Conservation (phyloP, 2,888 invertebrate species). For the Trissoscelio sp. region DNA sequence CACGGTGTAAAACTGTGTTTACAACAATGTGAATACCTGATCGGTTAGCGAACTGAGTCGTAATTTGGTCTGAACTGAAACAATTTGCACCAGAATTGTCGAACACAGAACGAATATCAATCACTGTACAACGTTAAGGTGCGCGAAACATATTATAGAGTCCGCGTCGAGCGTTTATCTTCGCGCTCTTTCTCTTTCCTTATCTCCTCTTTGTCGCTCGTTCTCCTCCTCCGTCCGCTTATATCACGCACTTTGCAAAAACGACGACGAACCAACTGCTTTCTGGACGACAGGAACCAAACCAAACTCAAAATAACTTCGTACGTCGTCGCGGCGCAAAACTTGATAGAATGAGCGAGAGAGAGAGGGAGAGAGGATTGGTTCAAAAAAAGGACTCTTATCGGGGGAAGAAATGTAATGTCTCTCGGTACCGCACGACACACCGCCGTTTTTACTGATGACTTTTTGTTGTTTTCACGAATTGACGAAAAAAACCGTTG, state of each 20-base stretch:
- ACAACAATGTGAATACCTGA: conserved; percentile 54
- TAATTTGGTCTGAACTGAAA: conserved; percentile 51
- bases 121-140: conserved; percentile 67
- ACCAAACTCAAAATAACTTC: conserved; percentile 42
- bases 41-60: conserved; percentile 46
- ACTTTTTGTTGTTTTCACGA: not conserved
- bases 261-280: conserved; percentile 38
- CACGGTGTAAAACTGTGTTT: conserved; percentile 11
- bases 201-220: conserved; percentile 49
- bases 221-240: conserved; percentile 54
- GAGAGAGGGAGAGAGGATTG: not conserved
- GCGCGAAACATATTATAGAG: conserved; percentile 74
- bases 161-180: conserved; percentile 70
- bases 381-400: no score
- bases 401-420: no score
- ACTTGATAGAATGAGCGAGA: no score
- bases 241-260: conserved; percentile 58
- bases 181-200: conserved; percentile 60
- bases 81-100: conserved; percentile 56
- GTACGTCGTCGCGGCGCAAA: no score
- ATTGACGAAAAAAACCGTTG: conserved; percentile 1
- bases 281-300: conserved; percentile 20
- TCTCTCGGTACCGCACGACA: no score
- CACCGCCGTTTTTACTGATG: conserved; percentile 49
- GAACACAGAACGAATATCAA: conserved; percentile 63